phyloP scores from a whole-genome alignment of 1,140 invertebrate species.

The Mycetomoellerius zeteki region DNA sequence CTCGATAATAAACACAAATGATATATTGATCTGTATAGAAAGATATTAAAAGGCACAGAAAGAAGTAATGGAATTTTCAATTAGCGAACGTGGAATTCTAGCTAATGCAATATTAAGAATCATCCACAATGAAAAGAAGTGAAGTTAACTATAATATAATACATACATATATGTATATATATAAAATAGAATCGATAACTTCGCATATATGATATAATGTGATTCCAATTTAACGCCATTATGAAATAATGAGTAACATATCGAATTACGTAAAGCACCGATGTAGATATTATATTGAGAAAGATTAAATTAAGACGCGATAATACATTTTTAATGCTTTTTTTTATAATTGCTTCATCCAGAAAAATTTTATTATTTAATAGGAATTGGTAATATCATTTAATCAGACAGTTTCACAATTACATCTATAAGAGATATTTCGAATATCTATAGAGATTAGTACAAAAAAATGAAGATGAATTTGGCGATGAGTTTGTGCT shows the following conservation, averaged over 20 bases:
- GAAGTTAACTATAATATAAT: constrained; percentile 9
- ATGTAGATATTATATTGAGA: background rate
- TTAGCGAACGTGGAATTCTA: constrained; percentile 4
- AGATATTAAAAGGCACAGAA: background rate
- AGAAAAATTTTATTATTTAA: constrained; percentile 10
- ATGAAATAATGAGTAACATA: constrained; percentile 48
- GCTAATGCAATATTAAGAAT: constrained; percentile 33
- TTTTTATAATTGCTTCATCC: background rate
- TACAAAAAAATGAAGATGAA: background rate
- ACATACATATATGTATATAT: background rate
- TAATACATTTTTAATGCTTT: background rate
- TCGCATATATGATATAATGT: constrained; percentile 26
- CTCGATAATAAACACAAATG: constrained; percentile 16
- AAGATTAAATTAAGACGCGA: constrained; percentile 23
- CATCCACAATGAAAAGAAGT: background rate
- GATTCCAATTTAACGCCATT: constrained; percentile 29
- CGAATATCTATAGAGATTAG: background rate
- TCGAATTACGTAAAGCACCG: constrained; percentile 6
- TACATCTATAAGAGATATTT: background rate
- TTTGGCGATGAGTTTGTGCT: background rate
- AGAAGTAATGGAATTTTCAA: constrained; percentile 19
- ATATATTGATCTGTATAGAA: constrained; percentile 10
- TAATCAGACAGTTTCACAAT: no score
- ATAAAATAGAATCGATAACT: constrained; percentile 33
- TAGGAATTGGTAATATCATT: background rate